A percentile compares a stretch with the other conserved stretches of the same genome.
phyloP scores from a whole-genome alignment of 2,888 invertebrate genomes.

The Agrilus mali region DNA sequence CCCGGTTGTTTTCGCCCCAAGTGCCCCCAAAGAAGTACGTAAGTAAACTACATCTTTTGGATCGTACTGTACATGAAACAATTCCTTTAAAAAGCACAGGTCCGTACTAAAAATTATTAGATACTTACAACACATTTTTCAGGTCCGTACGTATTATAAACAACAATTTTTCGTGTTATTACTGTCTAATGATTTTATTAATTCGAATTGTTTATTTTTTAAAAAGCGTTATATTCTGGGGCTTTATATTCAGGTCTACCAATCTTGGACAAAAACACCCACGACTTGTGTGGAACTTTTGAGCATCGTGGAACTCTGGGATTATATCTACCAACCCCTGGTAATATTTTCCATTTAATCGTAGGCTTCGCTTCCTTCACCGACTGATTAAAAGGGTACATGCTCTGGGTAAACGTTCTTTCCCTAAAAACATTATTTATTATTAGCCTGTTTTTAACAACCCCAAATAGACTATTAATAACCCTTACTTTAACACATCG shows the following conservation, averaged over 20 bases:
- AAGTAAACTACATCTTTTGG: background rate
- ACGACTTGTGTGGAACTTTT: conserved; percentile 18
- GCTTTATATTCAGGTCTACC: conserved; percentile 18
- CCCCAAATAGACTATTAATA: background rate
- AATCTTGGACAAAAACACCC: conserved; percentile 25
- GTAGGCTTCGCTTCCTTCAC: conserved; percentile 20
- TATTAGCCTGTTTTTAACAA: background rate
- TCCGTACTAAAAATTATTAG: too few species aligned
- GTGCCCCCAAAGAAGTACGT: conserved; percentile 12
- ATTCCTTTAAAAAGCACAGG: too few species aligned
- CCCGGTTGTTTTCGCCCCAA: conserved; percentile 18
- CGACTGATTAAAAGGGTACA: conserved; percentile 24
- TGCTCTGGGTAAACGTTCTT: conserved; percentile 7
- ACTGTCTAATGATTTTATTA: too few species aligned
- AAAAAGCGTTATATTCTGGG: conserved; percentile 14
- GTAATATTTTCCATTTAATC: conserved; percentile 23
- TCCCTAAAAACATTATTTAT: conserved; percentile 6
- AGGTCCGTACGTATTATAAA: too few species aligned
- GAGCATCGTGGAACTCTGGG: conserved; percentile 17
- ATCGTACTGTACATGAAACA: too few species aligned
- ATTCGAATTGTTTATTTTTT: background rate
- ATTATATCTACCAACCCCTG: conserved; percentile 29
- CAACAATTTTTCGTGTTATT: too few species aligned
- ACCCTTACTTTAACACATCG: conserved; percentile 8
- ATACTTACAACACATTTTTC: too few species aligned